These are phyloP conservation scores for Drosophila seclusa DNA, from an alignment of 2,888 invertebrate genomes.

Conservation along the genomic window DNA sequence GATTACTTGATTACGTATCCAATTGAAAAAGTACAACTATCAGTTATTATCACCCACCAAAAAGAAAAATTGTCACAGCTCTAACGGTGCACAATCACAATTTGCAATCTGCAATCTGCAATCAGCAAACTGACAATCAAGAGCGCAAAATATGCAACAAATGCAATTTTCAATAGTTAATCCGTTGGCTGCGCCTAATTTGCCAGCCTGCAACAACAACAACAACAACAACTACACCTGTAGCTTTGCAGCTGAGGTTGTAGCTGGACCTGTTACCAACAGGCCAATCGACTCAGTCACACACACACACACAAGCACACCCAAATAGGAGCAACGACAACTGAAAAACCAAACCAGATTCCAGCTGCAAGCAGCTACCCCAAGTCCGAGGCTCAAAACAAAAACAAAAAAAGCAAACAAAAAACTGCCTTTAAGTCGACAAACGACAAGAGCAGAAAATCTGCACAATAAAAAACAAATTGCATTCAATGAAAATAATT, in stretches of 20 bases:
- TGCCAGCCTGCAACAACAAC: constrained; percentile 34
- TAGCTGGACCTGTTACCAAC: constrained; percentile 59
- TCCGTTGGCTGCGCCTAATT: constrained; percentile 61
- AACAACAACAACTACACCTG: constrained; percentile 48
- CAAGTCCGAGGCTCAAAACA: constrained; percentile 12
- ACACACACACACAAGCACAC: constrained; percentile 23
- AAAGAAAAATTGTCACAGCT: neutral
- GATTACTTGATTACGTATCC: neutral
- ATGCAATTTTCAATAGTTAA: constrained; percentile 54
- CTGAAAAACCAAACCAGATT: constrained; percentile 69
- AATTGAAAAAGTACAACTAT: neutral
- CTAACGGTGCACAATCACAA: constrained; percentile 39
- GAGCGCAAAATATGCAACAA: constrained; percentile 53
- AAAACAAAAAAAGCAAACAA: constrained; percentile 21
- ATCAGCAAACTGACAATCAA: constrained; percentile 54
- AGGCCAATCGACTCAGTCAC: constrained; percentile 57
- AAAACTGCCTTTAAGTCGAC: constrained; percentile 13
- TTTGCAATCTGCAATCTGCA: constrained; percentile 38
- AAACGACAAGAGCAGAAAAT: constrained; percentile 49
- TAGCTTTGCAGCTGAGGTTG: constrained; percentile 38
- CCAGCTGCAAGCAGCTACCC: constrained; percentile 55
- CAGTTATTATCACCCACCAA: constrained; percentile 29
- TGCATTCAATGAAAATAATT: constrained; percentile 55
- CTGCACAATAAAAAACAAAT: constrained; percentile 63
- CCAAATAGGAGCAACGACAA: constrained; percentile 54